phyloP scores from a whole-genome alignment of 2,797 vertebrate species.

The Enteromius trimaculatus region DNA sequence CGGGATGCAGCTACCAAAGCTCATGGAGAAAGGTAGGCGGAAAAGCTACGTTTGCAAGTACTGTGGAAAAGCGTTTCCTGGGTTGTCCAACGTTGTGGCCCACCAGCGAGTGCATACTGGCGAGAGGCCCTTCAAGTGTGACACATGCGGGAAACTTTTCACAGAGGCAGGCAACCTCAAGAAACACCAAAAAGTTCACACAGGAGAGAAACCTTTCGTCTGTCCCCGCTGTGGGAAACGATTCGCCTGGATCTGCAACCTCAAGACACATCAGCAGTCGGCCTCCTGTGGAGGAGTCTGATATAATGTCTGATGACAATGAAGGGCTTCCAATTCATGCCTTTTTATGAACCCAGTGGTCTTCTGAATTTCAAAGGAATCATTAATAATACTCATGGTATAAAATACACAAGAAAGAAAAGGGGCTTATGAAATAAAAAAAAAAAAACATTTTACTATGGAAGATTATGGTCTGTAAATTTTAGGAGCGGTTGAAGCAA shows the following conservation, averaged over 20 bases:
- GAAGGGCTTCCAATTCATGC: conserved; percentile 18
- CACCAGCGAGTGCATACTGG: conserved; percentile 78
- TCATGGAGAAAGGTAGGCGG: conserved; percentile 59
- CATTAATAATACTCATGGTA: not conserved
- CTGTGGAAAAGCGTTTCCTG: conserved; percentile 76
- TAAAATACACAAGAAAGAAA: not conserved
- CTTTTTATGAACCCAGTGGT: not conserved
- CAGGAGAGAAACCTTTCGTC: conserved; percentile 76
- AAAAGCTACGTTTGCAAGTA: conserved; percentile 69
- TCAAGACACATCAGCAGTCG: conserved; percentile 77
- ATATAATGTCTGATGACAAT: not conserved
- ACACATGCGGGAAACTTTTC: conserved; percentile 75
- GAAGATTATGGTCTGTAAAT: not conserved
- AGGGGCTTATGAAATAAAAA: too few species aligned
- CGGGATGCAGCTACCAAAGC: conserved; percentile 48
- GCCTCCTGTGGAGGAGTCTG: conserved; percentile 63
- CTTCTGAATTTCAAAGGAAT: not conserved
- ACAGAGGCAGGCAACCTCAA: conserved; percentile 79
- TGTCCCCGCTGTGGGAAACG: conserved; percentile 75
- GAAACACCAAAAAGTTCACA: conserved; percentile 79
- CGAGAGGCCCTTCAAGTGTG: conserved; percentile 74
- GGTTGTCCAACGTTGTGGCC: conserved; percentile 74
- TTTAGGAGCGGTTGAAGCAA: not conserved
- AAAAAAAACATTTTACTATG: not conserved
- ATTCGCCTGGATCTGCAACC: conserved; percentile 80